Evolutionary conservation across 2,113 vertebrate species (phyloP), one percentile per base, ranked within the genome.

Genomic region (Megalops atlanticus): DNA sequence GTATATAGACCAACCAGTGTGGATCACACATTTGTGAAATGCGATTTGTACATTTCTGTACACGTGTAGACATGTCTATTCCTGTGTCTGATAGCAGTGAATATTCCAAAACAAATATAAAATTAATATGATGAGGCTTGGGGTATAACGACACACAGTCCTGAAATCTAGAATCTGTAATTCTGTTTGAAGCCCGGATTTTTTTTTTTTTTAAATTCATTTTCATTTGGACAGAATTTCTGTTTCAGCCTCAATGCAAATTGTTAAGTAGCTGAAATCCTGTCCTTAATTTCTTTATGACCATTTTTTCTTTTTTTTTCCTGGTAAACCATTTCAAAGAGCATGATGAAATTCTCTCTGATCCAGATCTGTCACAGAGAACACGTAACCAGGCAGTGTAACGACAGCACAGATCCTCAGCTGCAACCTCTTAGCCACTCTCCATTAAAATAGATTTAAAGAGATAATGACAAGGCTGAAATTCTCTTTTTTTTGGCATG

Each of bases 361-460:
- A 36, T 41, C 31, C 12, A 72, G 21, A 40, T 39, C 68, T 52
- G 58, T 41, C 8, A 18, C 45, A 41, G 24, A n/a, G 38, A 1
- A 69, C 18, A 10, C 27, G 18, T 27, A 58, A 68, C 52, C 31
- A 36, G 39, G 49, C 39, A 15, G 21, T n/a, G n/a, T 69, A 43
- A 75, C 31, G 31, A 16, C 36, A 10, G 24, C 8, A 75, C n/a
- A 5, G 41, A 36, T 18, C 31, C 4, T 47, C 52, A 49, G 54
- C 33, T 68, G 21, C 41, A 18, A 52, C 80, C 49, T 45, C 39
- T 76, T 43, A 64, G 58, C 74, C 38, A 33, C 38, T 81, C 52
- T 70, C 40, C 52, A 81, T 81, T 75, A 47, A 49, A 33, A 76
- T 68, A 76, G 39, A 81, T 81, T 76, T 81, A 76, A 54, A 76